Evolutionary conservation across 2,888 invertebrate species (phyloP).

Genomic region (Idaea straminata): DNA sequence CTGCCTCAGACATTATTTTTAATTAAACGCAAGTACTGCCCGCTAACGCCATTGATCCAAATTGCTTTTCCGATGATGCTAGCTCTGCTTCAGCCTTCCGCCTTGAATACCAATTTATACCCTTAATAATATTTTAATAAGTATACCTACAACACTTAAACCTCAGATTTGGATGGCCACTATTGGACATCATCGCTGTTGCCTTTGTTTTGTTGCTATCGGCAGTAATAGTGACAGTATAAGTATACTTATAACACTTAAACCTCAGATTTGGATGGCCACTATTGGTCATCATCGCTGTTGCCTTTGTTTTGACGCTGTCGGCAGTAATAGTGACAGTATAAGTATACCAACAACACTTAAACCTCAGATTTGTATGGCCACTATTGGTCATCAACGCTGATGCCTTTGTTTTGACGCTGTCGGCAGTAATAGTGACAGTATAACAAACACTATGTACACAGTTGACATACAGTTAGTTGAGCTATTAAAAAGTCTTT

Average conservation of each 20-base stretch:
- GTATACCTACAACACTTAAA: not conserved
- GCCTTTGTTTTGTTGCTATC: not conserved
- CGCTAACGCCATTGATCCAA: conserved; percentile 53
- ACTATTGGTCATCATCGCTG: not conserved
- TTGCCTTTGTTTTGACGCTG: not conserved
- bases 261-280: not conserved
- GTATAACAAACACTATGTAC: no score
- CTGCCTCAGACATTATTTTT: conserved; percentile 75
- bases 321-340: no score
- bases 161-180: not conserved
- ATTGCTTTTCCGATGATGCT: conserved; percentile 43
- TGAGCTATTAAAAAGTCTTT: not conserved
- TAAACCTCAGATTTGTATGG: not conserved
- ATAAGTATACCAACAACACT: not conserved
- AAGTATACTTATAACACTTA: not conserved
- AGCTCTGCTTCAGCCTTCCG: conserved; percentile 2
- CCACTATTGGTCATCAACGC: no score
- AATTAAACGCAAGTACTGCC: conserved; percentile 72
- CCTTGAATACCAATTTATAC: not conserved
- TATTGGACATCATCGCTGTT: not conserved
- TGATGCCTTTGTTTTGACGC: not conserved
- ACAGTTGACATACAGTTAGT: no score
- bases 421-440: not conserved
- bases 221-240: no score
- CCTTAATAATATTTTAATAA: not conserved